Base-by-base conservation (phyloP, 1,140 invertebrate species). In the Pachypsylla venusta region DNA sequence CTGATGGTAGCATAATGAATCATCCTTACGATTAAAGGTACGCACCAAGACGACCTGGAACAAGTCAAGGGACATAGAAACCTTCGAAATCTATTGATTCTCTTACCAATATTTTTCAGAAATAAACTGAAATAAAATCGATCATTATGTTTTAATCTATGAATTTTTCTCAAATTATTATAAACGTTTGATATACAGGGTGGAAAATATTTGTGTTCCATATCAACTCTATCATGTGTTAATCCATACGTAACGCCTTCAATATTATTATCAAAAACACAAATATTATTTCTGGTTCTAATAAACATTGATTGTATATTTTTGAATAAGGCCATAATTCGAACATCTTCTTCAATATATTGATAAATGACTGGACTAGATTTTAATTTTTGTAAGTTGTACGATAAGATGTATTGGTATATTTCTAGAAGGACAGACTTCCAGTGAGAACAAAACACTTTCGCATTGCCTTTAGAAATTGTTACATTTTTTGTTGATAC, bases 111-210 rank as follows among this genome's bases (percentile, higher is more conserved):
- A 65, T 83, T 81, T 75, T 85, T 85, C 19, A 85, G 67, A 70
- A 81, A 85, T 4, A 85, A 68, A 59, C 80, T 83, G 61, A 81
- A 81, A 63, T 80, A 75, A 62, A 84, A 80, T 66, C 86, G 74
- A 30, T 84, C 83, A 62, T 81, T 74, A 67, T 90, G 85, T 56
- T 77, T 77, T 25, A 89, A 69, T 68, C 88, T 81, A 69, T 89
- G 85, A 59, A 77, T 79, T 28, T 71, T 74, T 53, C 76, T 65
- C 30, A 89, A 64, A 53, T 71, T 64, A n/a, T 73, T 66, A 66
- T 87, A 83, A 53, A 88, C 71, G 66, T 83, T 79, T 61, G 77
- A 72, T 85, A 88, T 88, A 68, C 86, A 89, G 1, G 79, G 77
- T 19, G 87, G 86, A 72, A 87, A 89, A 25, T 74, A 71, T 61